Base-by-base conservation (phyloP, 2,113 vertebrate genomes). In the Tamias sibiricus region DNA sequence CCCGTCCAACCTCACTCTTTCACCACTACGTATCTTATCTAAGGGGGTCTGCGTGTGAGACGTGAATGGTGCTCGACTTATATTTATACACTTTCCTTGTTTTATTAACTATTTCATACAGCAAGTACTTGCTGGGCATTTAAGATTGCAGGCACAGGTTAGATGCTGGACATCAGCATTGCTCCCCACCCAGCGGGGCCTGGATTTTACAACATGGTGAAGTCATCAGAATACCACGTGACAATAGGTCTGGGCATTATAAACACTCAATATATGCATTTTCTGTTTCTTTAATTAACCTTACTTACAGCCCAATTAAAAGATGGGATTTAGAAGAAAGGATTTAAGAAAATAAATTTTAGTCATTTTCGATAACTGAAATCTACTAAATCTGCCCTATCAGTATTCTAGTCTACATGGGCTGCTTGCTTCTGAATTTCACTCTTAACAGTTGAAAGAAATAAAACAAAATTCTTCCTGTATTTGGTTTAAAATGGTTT, bases 401-500 rank as follows among this genome's bases (percentile, higher is more conserved):
- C 59, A 62, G 59, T 77, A 14, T 95, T 93, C 87, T 32, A 91
- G 77, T 79, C 72, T 64, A 22, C 44, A 37, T 76, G 64, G 8
- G 19, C 14, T 83, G 57, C 54, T 42, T 86, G n/a, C 37, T 88
- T 81, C 66, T 92, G 74, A 66, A 64, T 92, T 59, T 91, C 59
- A 37, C 75, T 88, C 74, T 92, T 81, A 72, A 81, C 54, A 49
- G 32, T 69, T 57, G 17, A 83, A 74, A 79, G 54, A 69, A 79
- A 82, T 47, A 49, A 92, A 86, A 62, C 62, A 88, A 95, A 97
- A 59, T 90, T 91, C 79, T 66, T 97, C 17, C 52, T 89, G 3
- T 95, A 77, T 93, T 93, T 92, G 74, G 83, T 30, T 94, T 88
- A 77, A 94, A 91, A 87, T 87, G 83, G 12, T 93, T 94, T 90